Percentiles rank a stretch among this genome's conserved stretches.
These are phyloP conservation scores for Eriocheir sinensis DNA, from an alignment of 1,140 invertebrate genomes.

Conservation along the genomic window DNA sequence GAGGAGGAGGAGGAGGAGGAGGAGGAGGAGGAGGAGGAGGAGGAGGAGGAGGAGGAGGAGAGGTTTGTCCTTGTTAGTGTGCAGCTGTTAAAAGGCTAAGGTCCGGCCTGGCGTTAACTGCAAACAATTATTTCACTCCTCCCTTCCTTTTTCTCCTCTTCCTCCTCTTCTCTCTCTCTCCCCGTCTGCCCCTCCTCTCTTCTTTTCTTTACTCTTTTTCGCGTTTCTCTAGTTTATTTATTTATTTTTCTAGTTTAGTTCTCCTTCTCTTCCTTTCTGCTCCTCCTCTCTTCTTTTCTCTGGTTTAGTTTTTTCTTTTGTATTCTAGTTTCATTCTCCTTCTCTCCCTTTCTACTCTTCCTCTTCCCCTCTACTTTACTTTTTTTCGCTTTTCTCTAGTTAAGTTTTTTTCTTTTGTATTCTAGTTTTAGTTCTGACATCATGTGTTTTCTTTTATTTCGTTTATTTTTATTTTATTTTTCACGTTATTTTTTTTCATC, in stretches of 20 bases:
- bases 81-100: slow-evolving; percentile 49
- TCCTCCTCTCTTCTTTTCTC: too few species aligned
- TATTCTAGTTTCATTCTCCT: too few species aligned
- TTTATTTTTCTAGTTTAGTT: background rate
- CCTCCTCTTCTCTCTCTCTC: background rate
- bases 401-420: too few species aligned
- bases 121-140: slow-evolving; percentile 58
- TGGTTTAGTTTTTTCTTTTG: too few species aligned
- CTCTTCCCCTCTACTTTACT: too few species aligned
- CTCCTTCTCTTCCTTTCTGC: too few species aligned
- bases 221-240: background rate
- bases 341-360: too few species aligned
- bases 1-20: too few species aligned
- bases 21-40: background rate
- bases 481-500: background rate
- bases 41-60: background rate
- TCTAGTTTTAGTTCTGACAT: too few species aligned
- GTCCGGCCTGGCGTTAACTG: slow-evolving; percentile 49
- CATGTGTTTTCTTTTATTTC: too few species aligned
- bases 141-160: background rate
- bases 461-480: too few species aligned
- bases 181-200: background rate
- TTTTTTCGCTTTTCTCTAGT: too few species aligned
- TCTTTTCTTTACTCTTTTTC: background rate
- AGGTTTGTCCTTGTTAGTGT: slow-evolving; percentile 62